Percentiles rank a stretch among this genome's conserved stretches.
These are phyloP conservation scores for Graphium colonna DNA, from an alignment of 2,888 invertebrate genomes.

Conservation along the genomic window DNA sequence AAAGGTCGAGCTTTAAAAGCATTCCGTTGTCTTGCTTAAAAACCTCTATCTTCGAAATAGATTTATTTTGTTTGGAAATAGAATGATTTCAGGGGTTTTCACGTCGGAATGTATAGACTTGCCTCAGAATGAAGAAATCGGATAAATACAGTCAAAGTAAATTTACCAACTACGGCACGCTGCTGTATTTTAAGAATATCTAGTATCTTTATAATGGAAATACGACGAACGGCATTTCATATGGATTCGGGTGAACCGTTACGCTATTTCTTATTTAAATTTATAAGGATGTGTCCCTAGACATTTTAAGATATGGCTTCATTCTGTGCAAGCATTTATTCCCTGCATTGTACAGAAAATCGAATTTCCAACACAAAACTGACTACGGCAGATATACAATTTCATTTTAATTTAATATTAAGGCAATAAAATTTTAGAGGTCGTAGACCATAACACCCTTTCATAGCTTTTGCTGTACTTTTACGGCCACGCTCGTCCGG, in stretches of 20 bases:
- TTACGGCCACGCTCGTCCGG: too few relatives aligned
- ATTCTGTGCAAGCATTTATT: not conserved
- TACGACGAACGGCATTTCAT: not conserved
- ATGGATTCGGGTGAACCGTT: not conserved
- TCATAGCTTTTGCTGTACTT: too few relatives aligned
- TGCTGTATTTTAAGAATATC: not conserved
- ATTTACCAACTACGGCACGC: not conserved
- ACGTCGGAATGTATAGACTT: not conserved
- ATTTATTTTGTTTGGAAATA: constrained; percentile 16
- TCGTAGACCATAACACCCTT: too few relatives aligned
- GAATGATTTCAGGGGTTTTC: constrained; percentile 1
- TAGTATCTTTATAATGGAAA: not conserved
- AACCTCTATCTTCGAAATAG: constrained; percentile 14
- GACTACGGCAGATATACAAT: too few relatives aligned
- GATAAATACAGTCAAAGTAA: not conserved
- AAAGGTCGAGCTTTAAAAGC: constrained; percentile 13
- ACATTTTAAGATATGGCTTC: not conserved
- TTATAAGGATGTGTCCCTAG: not conserved
- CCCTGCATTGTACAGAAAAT: not conserved
- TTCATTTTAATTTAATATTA: too few relatives aligned
- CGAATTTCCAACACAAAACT: too few relatives aligned
- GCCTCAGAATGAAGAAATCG: not conserved
- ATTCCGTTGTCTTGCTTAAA: constrained; percentile 8
- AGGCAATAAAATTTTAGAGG: too few relatives aligned
- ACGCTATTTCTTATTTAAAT: not conserved